Conservation (phyloP, 2,797 vertebrate species). For the Ceryle rudis region DNA sequence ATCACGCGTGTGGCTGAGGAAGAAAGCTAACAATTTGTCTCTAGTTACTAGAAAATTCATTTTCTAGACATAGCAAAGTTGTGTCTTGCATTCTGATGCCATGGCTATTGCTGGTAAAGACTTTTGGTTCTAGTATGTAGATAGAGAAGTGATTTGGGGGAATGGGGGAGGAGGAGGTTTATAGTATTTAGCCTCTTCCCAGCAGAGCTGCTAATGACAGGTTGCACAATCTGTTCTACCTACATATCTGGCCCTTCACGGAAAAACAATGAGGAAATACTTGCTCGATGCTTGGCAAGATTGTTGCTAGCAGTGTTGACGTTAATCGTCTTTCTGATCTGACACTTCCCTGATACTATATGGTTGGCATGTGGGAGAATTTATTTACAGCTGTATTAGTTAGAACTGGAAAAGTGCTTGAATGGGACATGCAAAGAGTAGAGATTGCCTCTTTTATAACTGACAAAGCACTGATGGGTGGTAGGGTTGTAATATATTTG, state of each 20-base stretch:
- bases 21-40: not conserved
- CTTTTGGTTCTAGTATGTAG: not conserved
- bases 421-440: not conserved
- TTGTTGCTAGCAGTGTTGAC: conserved; percentile 2
- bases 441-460: not conserved
- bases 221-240: not conserved
- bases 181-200: not conserved
- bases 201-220: not conserved
- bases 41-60: not conserved
- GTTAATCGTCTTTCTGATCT: not conserved
- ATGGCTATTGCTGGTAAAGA: not conserved
- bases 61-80: not conserved
- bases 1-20: fast-evolving
- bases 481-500: not conserved
- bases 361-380: not conserved
- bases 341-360: not conserved
- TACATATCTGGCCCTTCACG: not conserved
- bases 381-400: not conserved
- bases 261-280: conserved; percentile 38
- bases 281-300: not conserved
- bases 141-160: not conserved
- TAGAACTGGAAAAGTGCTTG: not conserved
- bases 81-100: not conserved
- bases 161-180: not conserved
- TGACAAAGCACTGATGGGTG: not conserved